Conservation (phyloP, 2,113 vertebrate genomes). For the Oreocharis arfaki region DNA sequence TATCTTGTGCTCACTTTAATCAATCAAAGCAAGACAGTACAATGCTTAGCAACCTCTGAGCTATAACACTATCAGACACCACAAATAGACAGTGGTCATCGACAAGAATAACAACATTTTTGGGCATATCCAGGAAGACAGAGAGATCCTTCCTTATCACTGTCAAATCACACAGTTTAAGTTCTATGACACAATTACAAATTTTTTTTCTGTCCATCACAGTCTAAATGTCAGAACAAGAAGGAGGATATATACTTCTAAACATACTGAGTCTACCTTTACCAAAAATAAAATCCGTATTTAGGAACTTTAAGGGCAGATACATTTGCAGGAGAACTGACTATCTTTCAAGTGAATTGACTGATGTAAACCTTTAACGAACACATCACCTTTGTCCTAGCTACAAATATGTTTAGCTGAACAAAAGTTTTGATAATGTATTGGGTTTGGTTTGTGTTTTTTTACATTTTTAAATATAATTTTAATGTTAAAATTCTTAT, state of each 20-base stretch:
- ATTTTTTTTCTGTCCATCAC: not conserved
- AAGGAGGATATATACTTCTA: not conserved
- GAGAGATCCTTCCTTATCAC: not conserved
- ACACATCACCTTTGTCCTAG: not conserved
- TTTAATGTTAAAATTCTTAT: not conserved
- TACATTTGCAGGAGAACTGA: not conserved
- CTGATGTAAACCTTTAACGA: not conserved
- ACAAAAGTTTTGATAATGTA: not conserved
- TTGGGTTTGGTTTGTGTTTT: not conserved
- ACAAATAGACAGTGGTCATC: not conserved
- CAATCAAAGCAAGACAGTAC: not conserved
- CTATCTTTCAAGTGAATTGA: not conserved
- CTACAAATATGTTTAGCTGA: not conserved
- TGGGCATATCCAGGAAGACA: not conserved
- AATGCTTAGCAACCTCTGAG: not conserved
- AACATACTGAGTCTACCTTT: not conserved
- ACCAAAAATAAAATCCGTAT: not conserved
- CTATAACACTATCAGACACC: not conserved
- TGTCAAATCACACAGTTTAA: not conserved
- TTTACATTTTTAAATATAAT: not conserved
- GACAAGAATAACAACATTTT: not conserved
- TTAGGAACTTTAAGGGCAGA: not conserved
- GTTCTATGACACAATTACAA: not conserved
- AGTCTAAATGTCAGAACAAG: not conserved
- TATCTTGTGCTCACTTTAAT: not conserved